Percentiles rank a stretch among this genome's conserved stretches.
Evolutionary conservation across 2,888 invertebrate genomes (phyloP).

Genomic region (Diabrotica balteata): DNA sequence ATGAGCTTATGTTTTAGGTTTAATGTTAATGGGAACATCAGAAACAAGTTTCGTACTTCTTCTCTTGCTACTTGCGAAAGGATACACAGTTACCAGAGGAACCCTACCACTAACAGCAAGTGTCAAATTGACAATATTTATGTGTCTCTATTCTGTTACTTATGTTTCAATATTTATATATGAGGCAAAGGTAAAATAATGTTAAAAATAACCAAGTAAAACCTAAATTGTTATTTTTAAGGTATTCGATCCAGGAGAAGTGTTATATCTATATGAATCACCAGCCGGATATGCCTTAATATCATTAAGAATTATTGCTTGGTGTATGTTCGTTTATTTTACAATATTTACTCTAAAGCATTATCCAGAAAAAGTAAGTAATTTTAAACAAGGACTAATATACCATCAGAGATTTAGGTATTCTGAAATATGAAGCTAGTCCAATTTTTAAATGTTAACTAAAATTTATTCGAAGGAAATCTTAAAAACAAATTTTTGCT

Average conservation of each 20-base stretch:
- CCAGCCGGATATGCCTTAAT: conserved; percentile 87
- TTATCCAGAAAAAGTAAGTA: conserved; percentile 77
- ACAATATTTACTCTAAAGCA: conserved; percentile 79
- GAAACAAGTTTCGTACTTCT: conserved; percentile 80
- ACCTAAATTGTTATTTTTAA: conserved; percentile 52
- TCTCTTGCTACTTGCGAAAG: conserved; percentile 84
- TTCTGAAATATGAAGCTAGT: no score
- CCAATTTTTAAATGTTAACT: no score
- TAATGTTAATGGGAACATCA: conserved; percentile 74
- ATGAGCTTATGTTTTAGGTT: conserved; percentile 63
- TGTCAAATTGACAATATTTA: conserved; percentile 80
- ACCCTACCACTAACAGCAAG: conserved; percentile 75
- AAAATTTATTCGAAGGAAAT: no score
- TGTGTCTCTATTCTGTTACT: conserved; percentile 76
- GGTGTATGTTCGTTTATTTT: conserved; percentile 79
- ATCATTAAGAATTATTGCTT: conserved; percentile 76
- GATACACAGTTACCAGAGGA: conserved; percentile 89
- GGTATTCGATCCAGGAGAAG: conserved; percentile 91
- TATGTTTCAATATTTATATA: conserved; percentile 82
- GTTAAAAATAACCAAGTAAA: neutral
- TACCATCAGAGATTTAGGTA: no score
- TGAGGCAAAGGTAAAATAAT: conserved; percentile 71
- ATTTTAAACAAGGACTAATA: neutral
- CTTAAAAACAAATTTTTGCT: no score
- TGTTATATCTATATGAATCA: conserved; percentile 89